phyloP scores from a whole-genome alignment of 2,113 vertebrate species.

The Oryzias woworae region DNA sequence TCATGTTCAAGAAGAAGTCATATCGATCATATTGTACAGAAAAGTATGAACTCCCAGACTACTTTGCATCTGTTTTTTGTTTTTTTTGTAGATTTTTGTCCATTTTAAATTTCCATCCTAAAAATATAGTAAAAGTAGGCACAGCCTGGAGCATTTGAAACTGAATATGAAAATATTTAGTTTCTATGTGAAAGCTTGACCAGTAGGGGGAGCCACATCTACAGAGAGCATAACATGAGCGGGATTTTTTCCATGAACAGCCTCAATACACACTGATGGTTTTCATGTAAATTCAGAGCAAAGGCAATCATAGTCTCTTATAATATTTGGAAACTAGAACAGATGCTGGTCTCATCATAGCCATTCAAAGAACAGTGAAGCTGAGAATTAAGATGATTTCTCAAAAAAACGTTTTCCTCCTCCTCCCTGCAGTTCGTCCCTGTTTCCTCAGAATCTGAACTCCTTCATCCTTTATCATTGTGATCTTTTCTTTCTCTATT shows the following conservation, averaged over 20 bases:
- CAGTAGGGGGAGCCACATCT: constrained; percentile 34
- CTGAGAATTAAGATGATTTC: constrained; percentile 19
- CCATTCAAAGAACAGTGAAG: constrained; percentile 2
- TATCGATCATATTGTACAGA: no score
- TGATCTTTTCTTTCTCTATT: neutral
- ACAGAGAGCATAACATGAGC: neutral
- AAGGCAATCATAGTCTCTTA: constrained; percentile 7
- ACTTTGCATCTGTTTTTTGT: no score
- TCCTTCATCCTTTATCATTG: neutral
- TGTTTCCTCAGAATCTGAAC: neutral
- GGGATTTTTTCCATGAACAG: neutral
- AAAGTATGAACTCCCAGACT: no score
- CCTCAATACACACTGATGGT: neutral
- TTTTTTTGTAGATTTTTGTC: no score
- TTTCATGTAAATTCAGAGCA: neutral
- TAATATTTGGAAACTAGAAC: constrained; percentile 1
- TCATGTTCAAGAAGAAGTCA: no score
- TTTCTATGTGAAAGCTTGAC: neutral
- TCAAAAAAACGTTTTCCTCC: neutral
- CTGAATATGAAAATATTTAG: no score
- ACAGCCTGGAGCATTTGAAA: no score
- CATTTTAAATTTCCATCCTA: no score
- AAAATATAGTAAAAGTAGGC: no score
- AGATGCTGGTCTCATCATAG: constrained; percentile 12
- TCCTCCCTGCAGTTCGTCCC: neutral